phyloP scores from a whole-genome alignment of 2,888 invertebrate genomes.

The Macropis europaea region DNA sequence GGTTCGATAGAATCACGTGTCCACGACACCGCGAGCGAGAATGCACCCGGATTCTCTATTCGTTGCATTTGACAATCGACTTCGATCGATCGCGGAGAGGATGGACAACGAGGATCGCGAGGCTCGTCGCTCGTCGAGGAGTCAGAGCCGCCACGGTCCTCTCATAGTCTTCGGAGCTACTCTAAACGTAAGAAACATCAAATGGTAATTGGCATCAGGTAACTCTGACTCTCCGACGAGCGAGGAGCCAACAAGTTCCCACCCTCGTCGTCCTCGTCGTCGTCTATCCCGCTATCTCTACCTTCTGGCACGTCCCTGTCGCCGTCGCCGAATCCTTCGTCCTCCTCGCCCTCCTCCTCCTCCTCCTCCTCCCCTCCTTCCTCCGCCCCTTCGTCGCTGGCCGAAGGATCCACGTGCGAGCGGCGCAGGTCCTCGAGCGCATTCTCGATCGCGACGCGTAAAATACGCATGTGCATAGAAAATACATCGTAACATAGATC shows the following conservation, averaged over 20 bases:
- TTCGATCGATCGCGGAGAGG: conserved; percentile 1
- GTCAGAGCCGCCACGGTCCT: conserved; percentile 6
- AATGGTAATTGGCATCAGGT: conserved; percentile 8
- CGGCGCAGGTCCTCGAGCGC: conserved; percentile 2
- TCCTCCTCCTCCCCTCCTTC: not conserved
- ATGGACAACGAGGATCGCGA: conserved; percentile 5
- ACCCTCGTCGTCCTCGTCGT: conserved; percentile 8
- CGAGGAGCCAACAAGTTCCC: not conserved
- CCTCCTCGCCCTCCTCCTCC: not conserved
- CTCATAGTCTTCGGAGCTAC: not conserved
- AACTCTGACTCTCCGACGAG: conserved; percentile 14
- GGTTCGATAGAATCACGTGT: conserved; percentile 3
- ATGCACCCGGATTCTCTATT: conserved; percentile 32
- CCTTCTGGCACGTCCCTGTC: not conserved
- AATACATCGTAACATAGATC: conserved; percentile 23
- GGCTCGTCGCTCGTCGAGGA: not conserved
- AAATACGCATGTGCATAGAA: conserved; percentile 14
- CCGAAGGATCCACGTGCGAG: not conserved
- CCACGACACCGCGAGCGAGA: conserved; percentile 35
- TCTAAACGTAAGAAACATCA: conserved; percentile 3
- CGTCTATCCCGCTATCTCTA: not conserved
- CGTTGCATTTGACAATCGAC: too few relatives aligned
- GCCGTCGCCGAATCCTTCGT: conserved; percentile 7
- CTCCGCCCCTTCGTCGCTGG: not conserved
- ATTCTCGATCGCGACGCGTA: conserved; percentile 26